A percentile compares a stretch with the other conserved stretches of the same genome.
Conservation (phyloP, 2,113 vertebrate species). For the Marmota monax region DNA sequence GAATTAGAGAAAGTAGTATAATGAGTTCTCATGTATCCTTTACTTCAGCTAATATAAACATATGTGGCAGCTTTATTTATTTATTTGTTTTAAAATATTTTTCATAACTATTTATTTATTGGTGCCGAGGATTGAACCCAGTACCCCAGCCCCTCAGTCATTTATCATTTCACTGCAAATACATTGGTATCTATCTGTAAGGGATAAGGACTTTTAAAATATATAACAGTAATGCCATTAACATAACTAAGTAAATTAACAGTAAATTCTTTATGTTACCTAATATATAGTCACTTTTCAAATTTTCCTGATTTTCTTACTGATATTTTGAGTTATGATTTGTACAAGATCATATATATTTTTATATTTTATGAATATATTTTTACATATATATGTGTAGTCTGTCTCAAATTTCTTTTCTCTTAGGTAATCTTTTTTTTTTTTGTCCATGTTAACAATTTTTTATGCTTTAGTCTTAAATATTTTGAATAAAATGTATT, state of each 20-base stretch:
- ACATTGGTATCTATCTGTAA: neutral
- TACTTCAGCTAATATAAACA: neutral
- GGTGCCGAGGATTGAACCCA: no score
- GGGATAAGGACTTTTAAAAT: constrained; percentile 7
- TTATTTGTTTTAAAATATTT: neutral
- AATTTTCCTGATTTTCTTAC: neutral
- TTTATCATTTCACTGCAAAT: constrained; percentile 40
- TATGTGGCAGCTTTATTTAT: neutral
- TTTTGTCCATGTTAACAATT: neutral
- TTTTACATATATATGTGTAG: no score
- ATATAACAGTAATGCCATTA: neutral
- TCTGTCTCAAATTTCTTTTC: neutral
- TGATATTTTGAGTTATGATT: neutral
- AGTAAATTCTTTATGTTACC: constrained; percentile 1
- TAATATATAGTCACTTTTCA: neutral
- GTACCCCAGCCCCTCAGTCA: neutral
- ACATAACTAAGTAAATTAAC: constrained; percentile 15
- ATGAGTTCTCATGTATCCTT: neutral
- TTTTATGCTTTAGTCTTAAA: constrained; percentile 21
- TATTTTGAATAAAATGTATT: neutral
- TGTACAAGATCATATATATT: neutral
- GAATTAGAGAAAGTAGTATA: neutral
- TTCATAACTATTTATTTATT: no score
- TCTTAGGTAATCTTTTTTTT: neutral
- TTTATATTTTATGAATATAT: no score